Conservation (phyloP, 2,113 vertebrate genomes). For the Morphnarchus princeps region DNA sequence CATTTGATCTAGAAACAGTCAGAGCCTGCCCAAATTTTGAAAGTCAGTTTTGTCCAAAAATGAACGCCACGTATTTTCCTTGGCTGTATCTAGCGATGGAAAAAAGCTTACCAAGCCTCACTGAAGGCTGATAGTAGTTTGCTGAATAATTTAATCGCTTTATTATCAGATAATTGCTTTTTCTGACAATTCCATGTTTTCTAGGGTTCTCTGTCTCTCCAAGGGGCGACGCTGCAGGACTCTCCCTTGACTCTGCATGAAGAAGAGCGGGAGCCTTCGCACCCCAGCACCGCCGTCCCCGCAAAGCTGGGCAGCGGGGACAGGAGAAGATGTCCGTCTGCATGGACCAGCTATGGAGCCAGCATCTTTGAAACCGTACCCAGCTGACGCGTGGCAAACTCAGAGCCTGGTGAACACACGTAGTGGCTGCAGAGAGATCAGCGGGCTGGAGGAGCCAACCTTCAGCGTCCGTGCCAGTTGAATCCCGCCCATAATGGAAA, state of each 20-base stretch:
- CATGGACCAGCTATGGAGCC: background rate
- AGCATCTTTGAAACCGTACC: rapidly evolving
- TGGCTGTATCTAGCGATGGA: background rate
- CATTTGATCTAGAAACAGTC: rapidly evolving
- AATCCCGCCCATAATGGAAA: background rate
- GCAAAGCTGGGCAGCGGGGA: rapidly evolving
- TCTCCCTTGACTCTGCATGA: background rate
- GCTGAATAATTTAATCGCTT: background rate
- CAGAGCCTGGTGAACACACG: background rate
- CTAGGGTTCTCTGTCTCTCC: background rate
- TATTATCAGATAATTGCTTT: constrained; percentile 4
- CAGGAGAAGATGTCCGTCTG: rapidly evolving
- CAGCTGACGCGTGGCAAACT: rapidly evolving
- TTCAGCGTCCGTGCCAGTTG: background rate
- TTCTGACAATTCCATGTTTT: background rate
- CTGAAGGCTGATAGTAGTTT: background rate
- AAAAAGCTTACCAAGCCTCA: background rate
- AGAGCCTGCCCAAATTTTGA: background rate
- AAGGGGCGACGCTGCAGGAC: background rate
- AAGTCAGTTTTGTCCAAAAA: background rate
- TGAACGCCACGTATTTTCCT: rapidly evolving
- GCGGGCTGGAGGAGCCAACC: background rate
- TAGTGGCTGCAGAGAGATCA: background rate
- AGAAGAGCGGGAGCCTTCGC: background rate
- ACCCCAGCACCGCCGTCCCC: rapidly evolving